A percentile compares a stretch with the other conserved stretches of the same genome.
phyloP scores from a whole-genome alignment of 2,797 vertebrate genomes.

The Odontamblyopus lacepedii region DNA sequence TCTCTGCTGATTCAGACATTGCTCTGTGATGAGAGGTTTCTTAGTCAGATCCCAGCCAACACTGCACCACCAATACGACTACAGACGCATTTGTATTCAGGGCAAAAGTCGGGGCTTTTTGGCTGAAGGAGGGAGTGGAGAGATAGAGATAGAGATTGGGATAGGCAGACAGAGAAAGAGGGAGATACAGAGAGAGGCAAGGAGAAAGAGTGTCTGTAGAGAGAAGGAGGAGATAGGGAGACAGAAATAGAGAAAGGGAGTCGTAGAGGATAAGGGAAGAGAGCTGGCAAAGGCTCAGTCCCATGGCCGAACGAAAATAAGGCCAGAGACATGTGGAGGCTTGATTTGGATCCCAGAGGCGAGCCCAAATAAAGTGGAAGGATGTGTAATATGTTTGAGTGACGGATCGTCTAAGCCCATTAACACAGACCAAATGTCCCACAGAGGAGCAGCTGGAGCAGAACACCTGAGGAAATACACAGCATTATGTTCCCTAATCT shows the following conservation, averaged over 20 bases:
- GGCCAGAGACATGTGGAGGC: constrained; percentile 35
- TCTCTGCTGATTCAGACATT: constrained; percentile 63
- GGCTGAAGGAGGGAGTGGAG: constrained; percentile 34
- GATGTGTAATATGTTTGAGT: constrained; percentile 48
- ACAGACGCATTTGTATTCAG: constrained; percentile 57
- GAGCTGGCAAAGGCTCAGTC: constrained; percentile 21
- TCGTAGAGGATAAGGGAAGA: constrained; percentile 5
- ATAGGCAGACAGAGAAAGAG: no score
- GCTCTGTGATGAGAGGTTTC: constrained; percentile 51
- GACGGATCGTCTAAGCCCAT: constrained; percentile 55
- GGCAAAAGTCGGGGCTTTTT: constrained; percentile 57
- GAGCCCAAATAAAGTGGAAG: constrained; percentile 18
- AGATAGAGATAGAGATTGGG: background rate
- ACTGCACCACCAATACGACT: constrained; percentile 28
- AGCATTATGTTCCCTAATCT: no score
- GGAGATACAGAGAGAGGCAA: no score
- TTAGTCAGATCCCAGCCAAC: constrained; percentile 49
- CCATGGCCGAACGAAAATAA: constrained; percentile 31
- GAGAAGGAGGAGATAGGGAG: no score
- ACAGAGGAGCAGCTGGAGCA: background rate
- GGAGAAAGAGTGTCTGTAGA: no score
- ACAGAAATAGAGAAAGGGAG: constrained; percentile 21
- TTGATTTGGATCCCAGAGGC: constrained; percentile 27
- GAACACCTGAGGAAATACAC: no score
- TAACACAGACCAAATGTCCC: constrained; percentile 31